phyloP scores from a whole-genome alignment of 2,797 vertebrate species.

The Chelon labrosus region DNA sequence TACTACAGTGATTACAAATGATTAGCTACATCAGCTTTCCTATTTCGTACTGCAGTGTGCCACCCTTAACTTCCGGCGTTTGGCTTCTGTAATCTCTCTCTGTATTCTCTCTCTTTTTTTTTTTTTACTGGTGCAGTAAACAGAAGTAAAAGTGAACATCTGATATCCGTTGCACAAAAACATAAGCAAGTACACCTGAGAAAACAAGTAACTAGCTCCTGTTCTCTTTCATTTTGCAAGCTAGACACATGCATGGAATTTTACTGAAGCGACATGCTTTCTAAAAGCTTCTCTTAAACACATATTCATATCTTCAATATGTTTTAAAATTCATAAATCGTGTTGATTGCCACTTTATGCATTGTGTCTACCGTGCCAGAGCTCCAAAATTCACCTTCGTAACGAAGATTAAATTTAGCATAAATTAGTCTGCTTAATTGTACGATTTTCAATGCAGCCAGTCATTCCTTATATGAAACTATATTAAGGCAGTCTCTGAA shows the following conservation, averaged over 20 bases:
- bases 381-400: slow-evolving; percentile 1
- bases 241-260: background rate
- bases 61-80: background rate
- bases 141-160: slow-evolving; percentile 2
- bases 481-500: slow-evolving; percentile 13
- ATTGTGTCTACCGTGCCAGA: background rate
- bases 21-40: background rate
- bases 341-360: background rate
- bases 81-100: slow-evolving; percentile 2
- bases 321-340: background rate
- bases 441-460: background rate
- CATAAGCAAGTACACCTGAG: slow-evolving; percentile 36
- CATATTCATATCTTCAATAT: background rate
- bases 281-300: background rate
- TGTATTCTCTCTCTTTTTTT: too few species aligned
- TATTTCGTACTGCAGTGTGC: slow-evolving; percentile 10
- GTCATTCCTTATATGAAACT: slow-evolving; percentile 5
- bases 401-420: background rate
- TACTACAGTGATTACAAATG: slow-evolving; percentile 11
- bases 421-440: background rate
- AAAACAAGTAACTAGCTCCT: background rate
- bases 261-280: background rate
- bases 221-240: slow-evolving; percentile 3
- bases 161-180: slow-evolving; percentile 47
- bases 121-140: background rate